A percentile compares a stretch with the other conserved stretches of the same genome.
phyloP scores from a whole-genome alignment of 1,140 invertebrate species.

The Drosophila pseudoobscura region DNA sequence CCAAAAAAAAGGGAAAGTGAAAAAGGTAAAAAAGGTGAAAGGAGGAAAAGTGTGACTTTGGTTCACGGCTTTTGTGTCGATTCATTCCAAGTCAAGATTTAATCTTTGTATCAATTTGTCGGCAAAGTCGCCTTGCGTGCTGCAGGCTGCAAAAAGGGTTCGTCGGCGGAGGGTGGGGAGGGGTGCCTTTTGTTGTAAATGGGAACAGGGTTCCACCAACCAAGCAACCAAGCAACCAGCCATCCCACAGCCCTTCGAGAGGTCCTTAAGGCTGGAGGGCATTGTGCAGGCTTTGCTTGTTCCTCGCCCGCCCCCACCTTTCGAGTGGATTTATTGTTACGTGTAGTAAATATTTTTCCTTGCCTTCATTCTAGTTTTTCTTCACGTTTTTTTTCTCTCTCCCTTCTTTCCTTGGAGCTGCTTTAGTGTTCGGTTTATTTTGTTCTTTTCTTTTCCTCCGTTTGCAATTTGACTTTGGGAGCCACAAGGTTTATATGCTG shows the following conservation, averaged over 20 bases:
- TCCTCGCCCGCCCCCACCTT: conserved; percentile 31
- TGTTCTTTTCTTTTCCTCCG: conserved; percentile 7
- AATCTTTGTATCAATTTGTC: conserved; percentile 77
- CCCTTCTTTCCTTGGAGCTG: neutral
- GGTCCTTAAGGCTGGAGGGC: conserved; percentile 1
- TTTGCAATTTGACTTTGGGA: conserved; percentile 61
- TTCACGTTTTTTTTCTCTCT: conserved; percentile 4
- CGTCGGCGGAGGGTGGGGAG: too few species aligned
- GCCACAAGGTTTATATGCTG: conserved; percentile 36
- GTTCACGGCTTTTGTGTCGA: conserved; percentile 15
- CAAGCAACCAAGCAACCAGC: neutral
- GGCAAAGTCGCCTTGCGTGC: conserved; percentile 55
- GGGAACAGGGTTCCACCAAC: conserved; percentile 16
- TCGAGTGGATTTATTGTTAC: conserved; percentile 76
- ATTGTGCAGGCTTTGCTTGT: conserved; percentile 57
- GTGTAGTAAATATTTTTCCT: conserved; percentile 68
- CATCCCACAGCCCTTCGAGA: conserved; percentile 1
- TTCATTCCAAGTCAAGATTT: conserved; percentile 53
- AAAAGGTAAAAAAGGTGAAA: neutral
- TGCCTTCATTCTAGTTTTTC: conserved; percentile 30
- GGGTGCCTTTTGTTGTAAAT: conserved; percentile 28
- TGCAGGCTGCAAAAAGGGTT: conserved; percentile 25
- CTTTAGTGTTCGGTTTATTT: conserved; percentile 19
- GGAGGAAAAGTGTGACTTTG: neutral
- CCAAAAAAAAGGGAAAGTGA: conserved; percentile 12